These are phyloP conservation scores for Ophthalmolycus amberensis DNA, from an alignment of 2,113 vertebrate genomes.

Conservation along the genomic window DNA sequence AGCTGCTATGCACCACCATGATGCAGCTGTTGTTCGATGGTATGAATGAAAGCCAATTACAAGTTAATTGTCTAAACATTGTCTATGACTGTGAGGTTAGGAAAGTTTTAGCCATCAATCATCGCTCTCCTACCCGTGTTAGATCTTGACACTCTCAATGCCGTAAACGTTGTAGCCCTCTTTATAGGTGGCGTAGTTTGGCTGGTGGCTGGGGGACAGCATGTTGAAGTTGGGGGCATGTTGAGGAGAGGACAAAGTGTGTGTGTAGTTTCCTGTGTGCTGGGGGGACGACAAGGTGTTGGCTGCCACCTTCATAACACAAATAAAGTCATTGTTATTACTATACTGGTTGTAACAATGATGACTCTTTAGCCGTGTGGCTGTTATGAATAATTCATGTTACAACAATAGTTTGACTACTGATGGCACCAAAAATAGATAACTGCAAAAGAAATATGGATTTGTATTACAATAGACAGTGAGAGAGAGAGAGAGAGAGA, in stretches of 20 bases:
- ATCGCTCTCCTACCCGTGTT: conserved; percentile 94
- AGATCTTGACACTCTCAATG: conserved; percentile 99
- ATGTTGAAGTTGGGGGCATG: conserved; percentile 74
- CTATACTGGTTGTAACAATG: conserved; percentile 2
- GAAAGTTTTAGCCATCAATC: conserved; percentile 72
- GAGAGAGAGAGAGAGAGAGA: not conserved
- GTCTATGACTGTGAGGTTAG: conserved; percentile 85
- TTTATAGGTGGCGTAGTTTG: conserved; percentile 97
- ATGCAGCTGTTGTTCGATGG: conserved; percentile 20
- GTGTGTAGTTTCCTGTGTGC: conserved; percentile 77
- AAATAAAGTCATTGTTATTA: conserved; percentile 63
- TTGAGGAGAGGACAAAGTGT: conserved; percentile 74
- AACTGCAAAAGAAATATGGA: not conserved
- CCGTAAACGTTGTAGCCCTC: conserved; percentile 99
- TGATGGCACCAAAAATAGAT: not conserved
- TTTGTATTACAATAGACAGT: not conserved
- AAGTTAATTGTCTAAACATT: conserved; percentile 11
- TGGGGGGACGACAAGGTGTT: conserved; percentile 80
- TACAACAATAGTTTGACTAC: not conserved
- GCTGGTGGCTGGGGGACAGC: conserved; percentile 75
- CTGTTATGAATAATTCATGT: not conserved
- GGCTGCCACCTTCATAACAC: conserved; percentile 90
- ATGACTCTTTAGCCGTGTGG: not conserved
- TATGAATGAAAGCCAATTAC: conserved; percentile 1
- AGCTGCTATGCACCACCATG: not conserved